Base-by-base conservation (phyloP, 2,797 vertebrate species). In the Mustela erminea region DNA sequence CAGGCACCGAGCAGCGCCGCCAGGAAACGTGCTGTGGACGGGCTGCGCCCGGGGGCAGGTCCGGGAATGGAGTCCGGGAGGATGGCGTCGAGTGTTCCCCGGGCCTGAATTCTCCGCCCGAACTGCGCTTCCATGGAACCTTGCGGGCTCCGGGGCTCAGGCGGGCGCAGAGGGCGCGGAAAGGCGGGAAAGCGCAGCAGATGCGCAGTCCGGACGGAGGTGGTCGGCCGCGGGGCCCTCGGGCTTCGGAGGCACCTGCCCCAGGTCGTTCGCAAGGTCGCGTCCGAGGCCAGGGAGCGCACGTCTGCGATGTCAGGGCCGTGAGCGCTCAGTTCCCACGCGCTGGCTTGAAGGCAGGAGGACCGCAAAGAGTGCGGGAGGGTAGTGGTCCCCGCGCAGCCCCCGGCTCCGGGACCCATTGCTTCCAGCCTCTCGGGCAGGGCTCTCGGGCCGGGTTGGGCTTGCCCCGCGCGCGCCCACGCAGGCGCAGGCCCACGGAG, bases 361-460 rank as follows among this genome's bases (percentile, higher is more conserved):
- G 20, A 2, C 7, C 54, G 9, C 54, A 21, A 56, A 21, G 54
- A 21, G 54, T 21, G 54, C 54, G 7, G 54, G 54, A 20, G 7
- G 54, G 7, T 3, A 3, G 20, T 18, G 7, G 7, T 21, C 54
- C 7, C 54, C 20, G 54, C 56, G 54, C 54, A 56, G 20, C 54
- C 54, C 54, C 20, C 18, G 18, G 18, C 2, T 20, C 52, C 5
- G 5, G 52, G 52, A 54, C 54, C 2, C 6, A 54, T 2, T 0
- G 2, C 54, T 54, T 20, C 54, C 0, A 0, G 52, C 5, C 15
- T 18, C 15, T 5, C 52, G 5, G 0, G 52, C 52, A 18, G 0
- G 5, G 1, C 0, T 18, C 17, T 52, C 52, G 38, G 52, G 5
- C 52, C 52, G 1, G 15, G 1, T 52, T 18, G 1, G 5, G 17